Evolutionary conservation across 2,888 invertebrate genomes (phyloP).

Genomic region (Uropetala carovei): DNA sequence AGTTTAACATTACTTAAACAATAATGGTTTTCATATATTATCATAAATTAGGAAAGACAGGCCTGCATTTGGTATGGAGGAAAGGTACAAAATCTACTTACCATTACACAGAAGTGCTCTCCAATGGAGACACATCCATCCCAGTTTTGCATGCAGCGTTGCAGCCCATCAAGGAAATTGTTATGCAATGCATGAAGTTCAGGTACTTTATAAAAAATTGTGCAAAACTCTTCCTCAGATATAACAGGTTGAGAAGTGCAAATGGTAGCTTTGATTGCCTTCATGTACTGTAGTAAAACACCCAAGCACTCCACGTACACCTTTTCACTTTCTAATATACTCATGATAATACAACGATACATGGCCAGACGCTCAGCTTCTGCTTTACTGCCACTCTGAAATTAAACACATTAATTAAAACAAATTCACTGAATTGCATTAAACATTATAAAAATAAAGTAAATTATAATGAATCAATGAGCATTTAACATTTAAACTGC

Average conservation of each 20-base stretch:
- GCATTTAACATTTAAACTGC: too few relatives aligned
- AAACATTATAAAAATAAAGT: background rate
- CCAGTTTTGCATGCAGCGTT: conserved; percentile 83
- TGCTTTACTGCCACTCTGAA: conserved; percentile 77
- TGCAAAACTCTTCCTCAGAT: conserved; percentile 90
- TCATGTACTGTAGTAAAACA: conserved; percentile 95
- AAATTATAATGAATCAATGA: background rate
- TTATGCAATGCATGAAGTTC: conserved; percentile 90
- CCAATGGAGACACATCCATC: conserved; percentile 88
- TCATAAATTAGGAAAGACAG: too few relatives aligned
- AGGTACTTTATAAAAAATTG: conserved; percentile 95
- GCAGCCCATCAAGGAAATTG: conserved; percentile 87
- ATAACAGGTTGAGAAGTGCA: conserved; percentile 94
- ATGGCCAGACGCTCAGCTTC: conserved; percentile 89
- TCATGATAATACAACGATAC: conserved; percentile 91
- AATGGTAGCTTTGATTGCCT: conserved; percentile 91
- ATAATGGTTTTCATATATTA: too few relatives aligned
- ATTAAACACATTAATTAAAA: background rate
- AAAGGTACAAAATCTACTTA: conserved; percentile 73
- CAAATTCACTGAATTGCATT: background rate
- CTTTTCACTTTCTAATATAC: conserved; percentile 94
- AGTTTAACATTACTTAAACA: too few relatives aligned
- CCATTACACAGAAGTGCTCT: conserved; percentile 90
- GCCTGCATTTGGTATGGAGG: too few relatives aligned
- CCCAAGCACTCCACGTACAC: conserved; percentile 93